Evolutionary conservation across 2,113 vertebrate genomes (phyloP).

Genomic region (Hemicordylus capensis): DNA sequence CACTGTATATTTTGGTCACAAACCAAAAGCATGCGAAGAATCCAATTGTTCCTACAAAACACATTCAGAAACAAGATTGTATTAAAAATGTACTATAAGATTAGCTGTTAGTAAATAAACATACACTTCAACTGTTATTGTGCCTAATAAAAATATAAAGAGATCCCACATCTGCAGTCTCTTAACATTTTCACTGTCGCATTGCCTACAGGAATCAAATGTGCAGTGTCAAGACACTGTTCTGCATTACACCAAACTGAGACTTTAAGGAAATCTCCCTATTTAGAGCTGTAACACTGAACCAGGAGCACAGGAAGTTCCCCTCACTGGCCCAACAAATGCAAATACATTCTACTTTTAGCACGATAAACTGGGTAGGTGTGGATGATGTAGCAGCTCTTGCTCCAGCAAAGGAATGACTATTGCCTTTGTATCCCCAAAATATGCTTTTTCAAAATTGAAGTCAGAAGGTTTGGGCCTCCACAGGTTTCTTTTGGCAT

Average conservation of each 20-base stretch:
- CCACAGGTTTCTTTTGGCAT: not conserved
- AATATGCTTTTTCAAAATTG: not conserved
- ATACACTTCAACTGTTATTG: not conserved
- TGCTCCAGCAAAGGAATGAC: not conserved
- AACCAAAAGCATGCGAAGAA: constrained; percentile 99
- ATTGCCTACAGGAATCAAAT: not conserved
- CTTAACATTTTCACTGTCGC: not conserved
- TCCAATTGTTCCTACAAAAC: constrained; percentile 90
- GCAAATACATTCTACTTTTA: not conserved
- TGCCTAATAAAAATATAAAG: not conserved
- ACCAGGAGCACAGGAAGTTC: no score
- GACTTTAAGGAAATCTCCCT: not conserved
- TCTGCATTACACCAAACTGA: not conserved
- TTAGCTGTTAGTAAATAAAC: not conserved
- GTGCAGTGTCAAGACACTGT: not conserved
- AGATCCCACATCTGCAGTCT: not conserved
- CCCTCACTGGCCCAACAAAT: not conserved
- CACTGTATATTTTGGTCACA: constrained; percentile 99
- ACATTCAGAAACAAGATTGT: not conserved
- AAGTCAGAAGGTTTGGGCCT: not conserved
- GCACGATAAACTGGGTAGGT: not conserved
- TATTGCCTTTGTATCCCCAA: not conserved
- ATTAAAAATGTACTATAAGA: not conserved
- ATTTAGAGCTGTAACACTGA: not conserved
- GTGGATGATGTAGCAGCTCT: not conserved